phyloP scores from a whole-genome alignment of 2,888 invertebrate species.

The Polydrusus tereticollis region DNA sequence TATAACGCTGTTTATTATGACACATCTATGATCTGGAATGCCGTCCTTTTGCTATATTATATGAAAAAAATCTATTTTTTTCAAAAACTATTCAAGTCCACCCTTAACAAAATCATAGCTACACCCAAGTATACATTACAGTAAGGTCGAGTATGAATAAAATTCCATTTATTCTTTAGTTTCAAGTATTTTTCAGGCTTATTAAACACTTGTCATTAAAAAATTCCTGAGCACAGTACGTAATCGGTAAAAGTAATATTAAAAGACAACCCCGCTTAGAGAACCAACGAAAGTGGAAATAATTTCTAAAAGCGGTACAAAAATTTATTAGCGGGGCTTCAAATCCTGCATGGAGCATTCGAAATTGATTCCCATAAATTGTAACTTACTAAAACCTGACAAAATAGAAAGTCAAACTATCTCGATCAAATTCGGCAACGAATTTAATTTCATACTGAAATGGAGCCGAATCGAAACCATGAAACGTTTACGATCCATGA shows the following conservation, averaged over 20 bases:
- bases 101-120: too few species aligned
- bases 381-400: conserved; percentile 60
- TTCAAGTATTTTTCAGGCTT: neutral
- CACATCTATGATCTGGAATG: too few species aligned
- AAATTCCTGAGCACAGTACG: neutral
- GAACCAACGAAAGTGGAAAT: conserved; percentile 19
- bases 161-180: too few species aligned
- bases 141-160: too few species aligned
- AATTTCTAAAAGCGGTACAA: conserved; percentile 4
- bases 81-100: too few species aligned
- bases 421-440: conserved; percentile 52
- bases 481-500: conserved; percentile 34
- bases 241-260: conserved; percentile 2
- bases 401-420: conserved; percentile 56
- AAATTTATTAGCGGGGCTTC: conserved; percentile 14
- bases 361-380: conserved; percentile 61
- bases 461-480: conserved; percentile 51
- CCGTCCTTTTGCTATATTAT: too few species aligned
- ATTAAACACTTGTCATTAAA: neutral
- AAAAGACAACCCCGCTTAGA: neutral
- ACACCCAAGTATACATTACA: too few species aligned
- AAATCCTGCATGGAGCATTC: conserved; percentile 20
- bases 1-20: too few species aligned
- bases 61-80: too few species aligned
- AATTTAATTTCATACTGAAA: conserved; percentile 55